Evolutionary conservation across 2,113 vertebrate genomes (phyloP), one percentile per base, ranked within the genome.

Genomic region (Tautogolabrus adspersus): DNA sequence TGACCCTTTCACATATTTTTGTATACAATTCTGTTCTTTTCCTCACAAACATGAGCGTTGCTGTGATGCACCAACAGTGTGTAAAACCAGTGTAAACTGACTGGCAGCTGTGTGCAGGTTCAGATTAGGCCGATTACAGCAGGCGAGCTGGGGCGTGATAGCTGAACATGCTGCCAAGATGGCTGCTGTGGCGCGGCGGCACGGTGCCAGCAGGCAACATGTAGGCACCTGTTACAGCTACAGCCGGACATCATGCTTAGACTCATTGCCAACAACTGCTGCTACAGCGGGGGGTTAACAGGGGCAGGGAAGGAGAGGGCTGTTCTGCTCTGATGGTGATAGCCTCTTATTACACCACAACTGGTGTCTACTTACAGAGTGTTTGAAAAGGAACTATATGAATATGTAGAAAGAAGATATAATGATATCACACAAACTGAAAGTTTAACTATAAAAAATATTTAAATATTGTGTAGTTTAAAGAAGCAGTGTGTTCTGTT

Each of bases 191-290:
- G 90, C 61, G 65, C 38, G 12, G 82, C 79, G 92, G 93, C 93
- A 84, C 21, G 19, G 44, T 83, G 94, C 94, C 94, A 94, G 84
- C 79, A 81, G 91, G 88, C 93, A 91, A 93, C 92, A 94, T 91
- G 93, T 91, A 91, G 91, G 89, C 94, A 95, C 93, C 93, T 94
- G 94, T 94, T 93, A 94, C 87, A 47, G 80, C 89, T 80, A 52
- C 89, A 82, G 84, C 71, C 88, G 86, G 86, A 88, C 91, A 89
- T 74, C 82, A 68, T 75, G 84, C 77, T 81, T 42, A 21, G 51
- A 82, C 66, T 6, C 34, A 19, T 55, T 87, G 88, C 73, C 82
- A 77, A 79, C 75, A 73, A 83, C 82, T 89, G 85, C 83, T 85
- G 83, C 79, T 81, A 74, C 86, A 81, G 82, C 13, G 6, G 79